These are phyloP conservation scores for Rhizoglyphus robini DNA, from an alignment of 1,140 invertebrate genomes.

Conservation along the genomic window DNA sequence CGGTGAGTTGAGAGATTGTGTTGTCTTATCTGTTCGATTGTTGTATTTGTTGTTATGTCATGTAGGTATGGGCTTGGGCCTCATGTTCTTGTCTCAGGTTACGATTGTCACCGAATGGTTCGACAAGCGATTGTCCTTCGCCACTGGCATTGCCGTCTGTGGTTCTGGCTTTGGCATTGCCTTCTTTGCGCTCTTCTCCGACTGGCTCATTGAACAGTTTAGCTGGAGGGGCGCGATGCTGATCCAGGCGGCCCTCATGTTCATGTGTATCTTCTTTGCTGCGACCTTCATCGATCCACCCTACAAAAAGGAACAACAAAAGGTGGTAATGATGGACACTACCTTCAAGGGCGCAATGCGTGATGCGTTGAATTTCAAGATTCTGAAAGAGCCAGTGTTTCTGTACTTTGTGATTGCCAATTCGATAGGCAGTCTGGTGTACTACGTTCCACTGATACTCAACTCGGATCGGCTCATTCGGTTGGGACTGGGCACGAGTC, in stretches of 20 bases:
- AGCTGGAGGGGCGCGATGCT: conserved; percentile 30
- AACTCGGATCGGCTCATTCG: conserved; percentile 50
- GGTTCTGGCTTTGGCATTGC: conserved; percentile 81
- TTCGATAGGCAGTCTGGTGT: conserved; percentile 88
- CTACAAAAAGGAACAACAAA: no score
- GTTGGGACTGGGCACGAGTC: conserved; percentile 35
- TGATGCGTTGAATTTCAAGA: conserved; percentile 55
- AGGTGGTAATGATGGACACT: no score
- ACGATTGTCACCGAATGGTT: conserved; percentile 43
- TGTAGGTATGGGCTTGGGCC: conserved; percentile 36
- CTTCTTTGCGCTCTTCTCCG: conserved; percentile 34
- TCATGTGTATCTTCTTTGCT: conserved; percentile 30
- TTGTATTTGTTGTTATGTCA: background rate
- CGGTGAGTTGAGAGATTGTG: no score
- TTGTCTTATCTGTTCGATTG: background rate
- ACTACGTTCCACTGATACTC: conserved; percentile 83
- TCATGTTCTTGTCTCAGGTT: conserved; percentile 42
- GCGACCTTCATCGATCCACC: conserved; percentile 21
- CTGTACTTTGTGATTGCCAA: conserved; percentile 67
- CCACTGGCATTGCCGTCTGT: conserved; percentile 53
- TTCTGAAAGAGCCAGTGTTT: conserved; percentile 39
- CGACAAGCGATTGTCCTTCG: conserved; percentile 40
- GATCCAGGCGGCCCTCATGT: conserved; percentile 30
- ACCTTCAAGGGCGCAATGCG: conserved; percentile 27
- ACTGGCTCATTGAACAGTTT: conserved; percentile 23